Evolutionary conservation across 2,797 vertebrate species (phyloP).

Genomic region (Dermochelys coriacea): DNA sequence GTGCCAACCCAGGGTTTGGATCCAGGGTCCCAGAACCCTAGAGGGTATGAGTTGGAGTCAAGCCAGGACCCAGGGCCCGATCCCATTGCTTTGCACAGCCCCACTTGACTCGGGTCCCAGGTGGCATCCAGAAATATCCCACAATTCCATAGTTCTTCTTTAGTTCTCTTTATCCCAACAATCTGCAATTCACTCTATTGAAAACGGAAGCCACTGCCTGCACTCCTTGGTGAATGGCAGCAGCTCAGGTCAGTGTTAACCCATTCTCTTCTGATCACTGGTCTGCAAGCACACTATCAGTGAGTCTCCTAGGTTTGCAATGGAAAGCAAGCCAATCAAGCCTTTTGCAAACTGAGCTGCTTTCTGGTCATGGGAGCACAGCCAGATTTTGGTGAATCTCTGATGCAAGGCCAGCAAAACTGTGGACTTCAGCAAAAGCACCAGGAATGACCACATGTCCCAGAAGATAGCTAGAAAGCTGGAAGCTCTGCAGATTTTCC

Average conservation of each 20-base stretch:
- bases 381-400: neutral
- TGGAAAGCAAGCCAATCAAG: neutral
- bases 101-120: neutral
- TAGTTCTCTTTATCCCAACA: neutral
- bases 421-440: neutral
- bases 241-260: neutral
- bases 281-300: neutral
- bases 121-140: neutral
- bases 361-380: neutral
- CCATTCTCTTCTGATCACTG: neutral
- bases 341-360: neutral
- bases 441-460: neutral
- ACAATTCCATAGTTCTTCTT: neutral
- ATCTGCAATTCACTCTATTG: neutral
- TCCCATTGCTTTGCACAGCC: neutral
- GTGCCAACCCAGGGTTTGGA: neutral
- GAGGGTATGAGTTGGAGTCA: neutral
- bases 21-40: too few relatives aligned
- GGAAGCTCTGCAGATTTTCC: neutral
- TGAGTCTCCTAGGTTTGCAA: neutral
- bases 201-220: neutral
- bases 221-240: neutral
- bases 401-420: neutral
- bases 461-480: neutral
- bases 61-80: neutral